Base-by-base conservation (phyloP, 2,888 invertebrate species). In the Cabera pusaria region DNA sequence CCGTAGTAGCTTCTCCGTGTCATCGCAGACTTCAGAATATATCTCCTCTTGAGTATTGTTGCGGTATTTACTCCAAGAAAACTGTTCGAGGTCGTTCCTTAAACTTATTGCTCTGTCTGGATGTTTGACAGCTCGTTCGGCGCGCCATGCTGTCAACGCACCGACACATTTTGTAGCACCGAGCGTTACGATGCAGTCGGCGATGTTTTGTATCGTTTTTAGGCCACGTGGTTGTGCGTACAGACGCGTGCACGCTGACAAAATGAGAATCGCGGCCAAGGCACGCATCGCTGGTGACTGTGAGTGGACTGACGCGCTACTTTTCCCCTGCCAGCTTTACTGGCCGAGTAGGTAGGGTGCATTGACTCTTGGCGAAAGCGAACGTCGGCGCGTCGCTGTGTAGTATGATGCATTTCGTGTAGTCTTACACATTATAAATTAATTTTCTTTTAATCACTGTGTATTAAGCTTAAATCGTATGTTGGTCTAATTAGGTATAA, bases 91-190 rank as follows among this genome's bases (percentile, higher is more conserved):
- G 44, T 82, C 75, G 12, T 64, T 61, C n/a, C 62, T 59, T 25
- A 80, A 45, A 43, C 70, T 67, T 40, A 60, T 60, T 10, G 25
- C 41, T 19, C 39, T 29, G 5, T 53, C 43, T 11, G 56, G 44
- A 32, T 60, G 39, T 33, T 50, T 53, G 32, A 73, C 29, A 1
- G 83, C 82, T 10, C 68, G 68, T 56, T 79, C 70, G 12, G 92
- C 84, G 23, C 90, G 88, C 78, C 90, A 90, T 8, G 88, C 66
- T 25, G 91, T 80, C 36, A 90, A 86, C n/a, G 91, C 80, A 61
- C 89, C 90, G 27, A 91, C 63, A 64, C 92, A 92, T 68, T 90
- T 90, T 38, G 86, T 43, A 3, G 90, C 70, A 25, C 89, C 90
- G 29, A 87, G 63, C n/a, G 60, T 51, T 39, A 59, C 57, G 5